A percentile compares a stretch with the other conserved stretches of the same genome.
Conservation (phyloP, 2,888 invertebrate species). For the Dexiosoma caninum region DNA sequence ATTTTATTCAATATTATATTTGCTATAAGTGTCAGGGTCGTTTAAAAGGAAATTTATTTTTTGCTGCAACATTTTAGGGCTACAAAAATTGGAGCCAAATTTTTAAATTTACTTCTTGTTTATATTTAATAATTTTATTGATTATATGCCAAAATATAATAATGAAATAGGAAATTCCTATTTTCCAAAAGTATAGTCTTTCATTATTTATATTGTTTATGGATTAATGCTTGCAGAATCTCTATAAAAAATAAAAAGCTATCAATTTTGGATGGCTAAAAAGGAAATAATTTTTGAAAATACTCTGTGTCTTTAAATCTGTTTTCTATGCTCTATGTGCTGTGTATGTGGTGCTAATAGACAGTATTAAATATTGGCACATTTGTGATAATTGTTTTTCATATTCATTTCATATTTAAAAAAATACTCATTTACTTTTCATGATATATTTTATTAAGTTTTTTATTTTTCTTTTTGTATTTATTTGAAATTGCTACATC, state of each 20-base stretch:
- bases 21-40: slow-evolving; percentile 35
- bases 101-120: not conserved
- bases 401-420: too few relatives aligned
- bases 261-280: too few relatives aligned
- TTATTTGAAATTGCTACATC: too few relatives aligned
- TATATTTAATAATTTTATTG: slow-evolving; percentile 15
- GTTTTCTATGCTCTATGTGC: too few relatives aligned
- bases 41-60: not conserved
- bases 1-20: not conserved
- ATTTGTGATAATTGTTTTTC: too few relatives aligned
- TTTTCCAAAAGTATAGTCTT: not conserved
- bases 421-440: too few relatives aligned
- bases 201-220: not conserved
- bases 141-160: slow-evolving; percentile 18
- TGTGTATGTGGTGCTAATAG: too few relatives aligned
- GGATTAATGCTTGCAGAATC: not conserved
- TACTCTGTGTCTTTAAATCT: too few relatives aligned
- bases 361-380: too few relatives aligned
- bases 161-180: not conserved
- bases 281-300: not conserved
- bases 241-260: too few relatives aligned
- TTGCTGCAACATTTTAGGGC: not conserved
- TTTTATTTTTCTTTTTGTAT: too few relatives aligned
- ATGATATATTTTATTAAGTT: too few relatives aligned
- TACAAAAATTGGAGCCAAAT: not conserved